Conservation (phyloP, 1,140 invertebrate species). For the Lepidurus couesii region DNA sequence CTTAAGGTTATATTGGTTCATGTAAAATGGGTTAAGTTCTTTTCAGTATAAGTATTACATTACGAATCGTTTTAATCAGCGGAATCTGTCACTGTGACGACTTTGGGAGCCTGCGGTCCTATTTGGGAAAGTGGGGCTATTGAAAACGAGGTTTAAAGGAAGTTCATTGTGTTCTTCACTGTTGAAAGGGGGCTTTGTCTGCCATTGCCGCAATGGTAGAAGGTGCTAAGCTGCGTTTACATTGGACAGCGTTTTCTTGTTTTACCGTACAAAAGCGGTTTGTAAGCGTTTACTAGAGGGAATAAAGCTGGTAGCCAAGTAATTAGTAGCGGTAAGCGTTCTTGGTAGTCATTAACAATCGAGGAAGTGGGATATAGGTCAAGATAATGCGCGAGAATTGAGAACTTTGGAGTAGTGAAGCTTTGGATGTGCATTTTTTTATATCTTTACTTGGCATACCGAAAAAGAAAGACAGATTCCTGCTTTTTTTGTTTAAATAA, state of each 20-base stretch:
- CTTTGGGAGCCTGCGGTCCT: too few species aligned
- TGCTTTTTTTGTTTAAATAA: not conserved
- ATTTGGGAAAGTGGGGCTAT: too few species aligned
- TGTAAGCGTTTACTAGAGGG: not conserved
- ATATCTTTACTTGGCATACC: not conserved
- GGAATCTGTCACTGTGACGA: too few species aligned
- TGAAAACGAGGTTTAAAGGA: too few species aligned
- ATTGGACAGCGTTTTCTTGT: not conserved
- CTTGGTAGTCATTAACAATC: not conserved
- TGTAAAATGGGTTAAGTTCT: too few species aligned
- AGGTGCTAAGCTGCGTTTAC: not conserved
- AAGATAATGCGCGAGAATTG: not conserved
- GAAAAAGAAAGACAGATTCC: not conserved
- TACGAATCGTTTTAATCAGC: too few species aligned
- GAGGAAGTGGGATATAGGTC: constrained; percentile 8
- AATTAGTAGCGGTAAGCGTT: constrained; percentile 10
- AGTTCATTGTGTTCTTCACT: too few species aligned
- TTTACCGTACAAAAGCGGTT: not conserved
- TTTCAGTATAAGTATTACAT: too few species aligned
- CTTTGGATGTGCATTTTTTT: not conserved
- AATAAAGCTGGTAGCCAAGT: constrained; percentile 10
- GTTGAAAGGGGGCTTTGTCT: too few species aligned
- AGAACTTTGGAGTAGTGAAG: not conserved
- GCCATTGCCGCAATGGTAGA: not conserved
- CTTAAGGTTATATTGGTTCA: too few species aligned